A percentile compares a stretch with the other conserved stretches of the same genome.
Conservation (phyloP, 2,113 vertebrate genomes). For the Alaudala cheleensis region DNA sequence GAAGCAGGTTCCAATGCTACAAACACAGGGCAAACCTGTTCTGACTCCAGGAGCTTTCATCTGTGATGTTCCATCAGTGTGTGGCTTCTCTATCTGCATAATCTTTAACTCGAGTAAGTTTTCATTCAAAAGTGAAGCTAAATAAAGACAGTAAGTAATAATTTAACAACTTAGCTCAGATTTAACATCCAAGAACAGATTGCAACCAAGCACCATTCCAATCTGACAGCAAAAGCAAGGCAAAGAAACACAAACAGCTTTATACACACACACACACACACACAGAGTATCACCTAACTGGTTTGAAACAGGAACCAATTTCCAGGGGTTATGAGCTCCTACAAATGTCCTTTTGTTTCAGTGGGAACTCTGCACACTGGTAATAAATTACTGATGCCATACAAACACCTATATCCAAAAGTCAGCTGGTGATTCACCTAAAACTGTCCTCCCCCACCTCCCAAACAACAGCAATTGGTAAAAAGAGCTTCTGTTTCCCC, state of each 20-base stretch:
- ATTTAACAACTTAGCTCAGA: neutral
- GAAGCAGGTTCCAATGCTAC: neutral
- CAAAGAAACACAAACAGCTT: constrained; percentile 4
- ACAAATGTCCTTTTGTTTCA: neutral
- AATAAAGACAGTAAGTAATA: neutral
- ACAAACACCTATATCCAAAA: neutral
- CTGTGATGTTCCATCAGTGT: neutral
- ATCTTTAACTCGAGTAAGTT: neutral
- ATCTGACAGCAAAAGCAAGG: neutral
- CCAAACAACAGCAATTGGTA: neutral
- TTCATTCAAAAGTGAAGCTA: constrained; percentile 14
- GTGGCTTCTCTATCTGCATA: neutral
- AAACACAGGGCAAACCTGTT: neutral
- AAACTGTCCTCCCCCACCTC: neutral
- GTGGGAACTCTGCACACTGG: neutral
- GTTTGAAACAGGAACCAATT: neutral
- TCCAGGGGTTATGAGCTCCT: neutral
- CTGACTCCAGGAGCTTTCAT: neutral
- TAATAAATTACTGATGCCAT: neutral
- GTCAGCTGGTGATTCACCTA: neutral
- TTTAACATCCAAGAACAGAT: neutral
- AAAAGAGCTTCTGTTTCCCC: neutral
- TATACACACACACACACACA: neutral
- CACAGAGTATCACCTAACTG: neutral
- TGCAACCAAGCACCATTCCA: neutral